Percentiles rank a stretch among this genome's conserved stretches.
Conservation (phyloP, 2,113 vertebrate genomes). For the Pygoscelis antarcticus region DNA sequence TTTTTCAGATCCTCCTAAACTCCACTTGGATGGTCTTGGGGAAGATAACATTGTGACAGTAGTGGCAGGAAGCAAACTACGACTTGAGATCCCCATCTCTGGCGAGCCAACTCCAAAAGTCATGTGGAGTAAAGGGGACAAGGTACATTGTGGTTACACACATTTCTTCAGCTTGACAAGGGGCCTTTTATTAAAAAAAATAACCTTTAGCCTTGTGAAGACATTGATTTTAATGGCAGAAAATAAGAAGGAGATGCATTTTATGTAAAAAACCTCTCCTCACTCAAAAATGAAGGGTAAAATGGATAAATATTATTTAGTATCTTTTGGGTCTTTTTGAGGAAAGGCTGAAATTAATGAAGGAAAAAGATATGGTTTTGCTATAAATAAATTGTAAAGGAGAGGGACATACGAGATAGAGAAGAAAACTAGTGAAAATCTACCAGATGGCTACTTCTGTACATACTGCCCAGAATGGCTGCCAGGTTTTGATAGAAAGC, state of each 20-base stretch:
- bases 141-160: constrained; percentile 73
- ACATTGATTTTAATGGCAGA: neutral
- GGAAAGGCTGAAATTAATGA: neutral
- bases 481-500: neutral
- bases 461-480: neutral
- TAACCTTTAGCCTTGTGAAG: neutral
- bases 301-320: neutral
- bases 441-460: neutral
- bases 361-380: neutral
- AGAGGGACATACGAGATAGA: neutral
- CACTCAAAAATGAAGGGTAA: neutral
- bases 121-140: constrained; percentile 93
- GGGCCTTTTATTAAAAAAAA: neutral
- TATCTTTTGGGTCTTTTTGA: neutral
- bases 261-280: neutral
- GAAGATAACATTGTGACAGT: constrained; percentile 90
- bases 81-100: constrained; percentile 90
- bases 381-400: neutral
- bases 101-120: constrained; percentile 93
- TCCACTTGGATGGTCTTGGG: constrained; percentile 89
- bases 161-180: neutral
- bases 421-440: neutral
- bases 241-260: neutral
- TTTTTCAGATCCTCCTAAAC: constrained; percentile 89
- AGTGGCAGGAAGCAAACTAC: constrained; percentile 94